These are phyloP conservation scores for Dolichopus griseipennis DNA, from an alignment of 2,888 invertebrate genomes.

Conservation along the genomic window DNA sequence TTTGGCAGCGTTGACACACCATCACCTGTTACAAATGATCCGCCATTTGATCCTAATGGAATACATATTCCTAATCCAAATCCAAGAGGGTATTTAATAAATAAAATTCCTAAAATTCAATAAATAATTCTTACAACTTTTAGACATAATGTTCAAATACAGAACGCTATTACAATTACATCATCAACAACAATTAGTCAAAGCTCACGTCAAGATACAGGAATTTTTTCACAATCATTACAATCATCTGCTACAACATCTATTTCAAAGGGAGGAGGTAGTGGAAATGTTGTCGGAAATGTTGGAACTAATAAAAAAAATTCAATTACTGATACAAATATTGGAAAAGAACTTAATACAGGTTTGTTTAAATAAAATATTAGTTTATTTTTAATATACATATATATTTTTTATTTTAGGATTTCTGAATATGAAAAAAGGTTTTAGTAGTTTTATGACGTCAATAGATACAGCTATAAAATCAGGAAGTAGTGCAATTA, in stretches of 20 bases:
- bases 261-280: slow-evolving; percentile 25
- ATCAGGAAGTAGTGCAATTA: slow-evolving; percentile 48
- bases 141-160: slow-evolving; percentile 42
- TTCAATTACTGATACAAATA: slow-evolving; percentile 32
- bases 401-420: slow-evolving; percentile 41
- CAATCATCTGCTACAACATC: slow-evolving; percentile 31
- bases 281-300: background rate
- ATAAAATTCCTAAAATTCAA: slow-evolving; percentile 9
- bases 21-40: slow-evolving; percentile 40
- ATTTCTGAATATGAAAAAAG: slow-evolving; percentile 71
- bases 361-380: slow-evolving; percentile 28
- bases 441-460: slow-evolving; percentile 72
- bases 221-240: slow-evolving; percentile 31
- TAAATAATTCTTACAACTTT: slow-evolving; percentile 8
- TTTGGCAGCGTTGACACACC: slow-evolving; percentile 42
- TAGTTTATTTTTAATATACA: background rate
- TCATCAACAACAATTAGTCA: slow-evolving; percentile 35
- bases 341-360: slow-evolving; percentile 48
- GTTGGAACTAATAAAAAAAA: slow-evolving; percentile 24
- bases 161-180: slow-evolving; percentile 36
- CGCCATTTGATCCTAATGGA: slow-evolving; percentile 31
- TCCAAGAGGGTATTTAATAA: slow-evolving; percentile 36
- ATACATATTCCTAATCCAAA: slow-evolving; percentile 40
- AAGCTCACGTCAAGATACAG: slow-evolving; percentile 35
- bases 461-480: slow-evolving; percentile 75